These are phyloP conservation scores for Proterorhinus semilunaris DNA, from an alignment of 2,113 vertebrate genomes.

Conservation along the genomic window DNA sequence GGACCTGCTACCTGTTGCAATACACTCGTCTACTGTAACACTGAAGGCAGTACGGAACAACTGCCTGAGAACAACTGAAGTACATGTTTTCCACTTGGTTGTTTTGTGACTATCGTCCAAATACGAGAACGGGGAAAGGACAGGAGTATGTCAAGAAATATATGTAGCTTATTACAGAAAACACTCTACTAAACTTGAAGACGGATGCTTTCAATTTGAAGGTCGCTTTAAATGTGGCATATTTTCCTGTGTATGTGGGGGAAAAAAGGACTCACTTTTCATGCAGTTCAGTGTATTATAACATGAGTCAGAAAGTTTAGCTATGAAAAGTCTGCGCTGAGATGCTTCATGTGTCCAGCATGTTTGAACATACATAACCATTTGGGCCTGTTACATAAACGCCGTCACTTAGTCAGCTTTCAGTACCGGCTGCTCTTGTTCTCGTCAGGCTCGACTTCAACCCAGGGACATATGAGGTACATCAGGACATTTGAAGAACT, in stretches of 20 bases:
- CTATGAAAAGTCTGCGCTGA: not conserved
- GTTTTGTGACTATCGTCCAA: too few species aligned
- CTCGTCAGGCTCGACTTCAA: slow-evolving; percentile 16
- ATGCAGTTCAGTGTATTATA: not conserved
- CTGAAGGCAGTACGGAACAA: not conserved
- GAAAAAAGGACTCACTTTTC: too few species aligned
- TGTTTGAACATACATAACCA: slow-evolving; percentile 15
- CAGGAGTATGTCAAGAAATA: too few species aligned
- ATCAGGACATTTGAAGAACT: not conserved
- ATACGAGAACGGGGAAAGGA: too few species aligned
- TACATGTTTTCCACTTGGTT: too few species aligned
- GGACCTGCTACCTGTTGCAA: slow-evolving; percentile 32
- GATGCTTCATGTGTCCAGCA: not conserved
- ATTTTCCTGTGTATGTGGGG: too few species aligned
- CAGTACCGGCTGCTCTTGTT: slow-evolving; percentile 54
- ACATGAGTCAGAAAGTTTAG: not conserved
- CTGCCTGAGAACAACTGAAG: too few species aligned
- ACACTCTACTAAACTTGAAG: too few species aligned
- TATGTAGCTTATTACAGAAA: too few species aligned
- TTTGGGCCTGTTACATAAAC: slow-evolving; percentile 55
- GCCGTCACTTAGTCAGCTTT: slow-evolving; percentile 62
- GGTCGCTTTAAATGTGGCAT: too few species aligned
- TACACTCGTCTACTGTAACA: slow-evolving; percentile 23
- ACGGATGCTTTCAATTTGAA: too few species aligned
- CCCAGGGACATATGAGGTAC: slow-evolving; percentile 4